These are phyloP conservation scores for Hormiphora californensis DNA, from an alignment of 37 sponge, comb jelly and placozoan species.

Conservation along the genomic window DNA sequence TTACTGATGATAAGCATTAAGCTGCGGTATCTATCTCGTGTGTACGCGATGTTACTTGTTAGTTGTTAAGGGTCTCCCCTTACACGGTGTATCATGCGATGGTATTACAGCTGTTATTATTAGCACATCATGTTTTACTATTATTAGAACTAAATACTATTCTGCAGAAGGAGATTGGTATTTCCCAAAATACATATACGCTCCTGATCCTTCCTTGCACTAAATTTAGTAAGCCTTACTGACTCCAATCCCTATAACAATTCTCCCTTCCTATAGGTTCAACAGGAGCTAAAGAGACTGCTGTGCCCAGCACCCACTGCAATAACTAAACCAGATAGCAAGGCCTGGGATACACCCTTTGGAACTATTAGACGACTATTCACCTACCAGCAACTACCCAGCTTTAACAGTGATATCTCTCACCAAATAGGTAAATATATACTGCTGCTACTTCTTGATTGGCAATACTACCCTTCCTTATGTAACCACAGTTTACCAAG, in stretches of 20 bases:
- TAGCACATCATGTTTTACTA: neutral
- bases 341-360: constrained; percentile 6
- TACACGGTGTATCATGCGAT: too few relatives aligned
- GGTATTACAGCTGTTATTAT: too few relatives aligned
- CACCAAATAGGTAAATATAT: too few relatives aligned
- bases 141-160: too few relatives aligned
- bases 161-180: too few relatives aligned
- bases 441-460: too few relatives aligned
- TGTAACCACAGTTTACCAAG: too few relatives aligned
- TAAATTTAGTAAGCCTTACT: neutral
- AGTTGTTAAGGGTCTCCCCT: too few relatives aligned
- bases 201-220: neutral
- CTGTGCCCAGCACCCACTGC: neutral
- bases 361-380: neutral
- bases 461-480: too few relatives aligned
- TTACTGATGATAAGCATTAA: too few relatives aligned
- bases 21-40: too few relatives aligned
- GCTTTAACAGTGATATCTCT: constrained; percentile 17
- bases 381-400: constrained; percentile 23
- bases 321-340: neutral
- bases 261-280: neutral
- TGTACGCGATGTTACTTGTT: too few relatives aligned
- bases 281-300: constrained; percentile 29
- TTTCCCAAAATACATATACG: neutral
- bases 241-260: neutral